phyloP scores from a whole-genome alignment of 2,888 invertebrate genomes.

The Brachycybe producta region DNA sequence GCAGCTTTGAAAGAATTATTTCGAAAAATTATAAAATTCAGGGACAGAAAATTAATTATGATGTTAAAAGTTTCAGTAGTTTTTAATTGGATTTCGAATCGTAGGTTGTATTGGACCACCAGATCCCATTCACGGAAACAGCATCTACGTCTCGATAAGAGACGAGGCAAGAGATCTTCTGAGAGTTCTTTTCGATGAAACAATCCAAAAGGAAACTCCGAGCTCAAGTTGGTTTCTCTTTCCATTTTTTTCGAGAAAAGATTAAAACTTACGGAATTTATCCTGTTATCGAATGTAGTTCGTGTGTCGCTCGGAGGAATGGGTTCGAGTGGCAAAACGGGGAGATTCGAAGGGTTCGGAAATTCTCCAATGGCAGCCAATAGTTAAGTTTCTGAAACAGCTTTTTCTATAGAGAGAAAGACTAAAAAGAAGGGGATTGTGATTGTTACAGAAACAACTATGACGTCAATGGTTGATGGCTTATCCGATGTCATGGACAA shows the following conservation, averaged over 20 bases:
- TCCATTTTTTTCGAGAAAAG: no score
- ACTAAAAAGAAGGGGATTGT: neutral
- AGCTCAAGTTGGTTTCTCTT: no score
- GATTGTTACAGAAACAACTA: slow-evolving; percentile 1
- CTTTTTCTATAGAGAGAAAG: neutral
- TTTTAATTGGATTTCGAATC: neutral
- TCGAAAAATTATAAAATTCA: neutral
- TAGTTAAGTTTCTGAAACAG: slow-evolving; percentile 1
- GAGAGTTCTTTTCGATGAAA: no score
- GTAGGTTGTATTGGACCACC: neutral
- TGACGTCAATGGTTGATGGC: neutral
- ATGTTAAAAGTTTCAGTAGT: neutral
- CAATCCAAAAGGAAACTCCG: no score
- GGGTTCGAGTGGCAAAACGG: slow-evolving; percentile 4
- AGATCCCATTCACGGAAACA: neutral
- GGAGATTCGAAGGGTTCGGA: slow-evolving; percentile 9
- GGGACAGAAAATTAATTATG: neutral
- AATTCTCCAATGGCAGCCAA: neutral
- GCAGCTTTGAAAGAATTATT: neutral
- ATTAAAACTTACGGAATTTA: no score
- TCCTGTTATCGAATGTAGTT: no score
- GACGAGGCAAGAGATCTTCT: neutral
- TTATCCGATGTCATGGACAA: neutral
- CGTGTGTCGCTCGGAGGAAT: no score
- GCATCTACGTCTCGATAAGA: neutral